Evolutionary conservation across 2,797 vertebrate species (phyloP).

Genomic region (Characodon lateralis): DNA sequence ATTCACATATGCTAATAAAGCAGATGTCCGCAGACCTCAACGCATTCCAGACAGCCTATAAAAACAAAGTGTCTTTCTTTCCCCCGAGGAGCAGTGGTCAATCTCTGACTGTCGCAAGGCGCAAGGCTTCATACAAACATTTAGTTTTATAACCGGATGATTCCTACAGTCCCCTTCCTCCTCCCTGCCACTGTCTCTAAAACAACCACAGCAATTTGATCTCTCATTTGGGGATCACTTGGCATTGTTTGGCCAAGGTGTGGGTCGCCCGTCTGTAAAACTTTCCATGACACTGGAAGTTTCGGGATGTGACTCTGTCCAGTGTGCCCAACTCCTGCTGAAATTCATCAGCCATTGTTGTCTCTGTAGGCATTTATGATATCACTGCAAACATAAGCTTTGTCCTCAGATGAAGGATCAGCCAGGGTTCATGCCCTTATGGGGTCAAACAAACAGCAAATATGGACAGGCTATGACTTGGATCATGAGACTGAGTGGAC

Average conservation of each 20-base stretch:
- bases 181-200: conserved; percentile 24
- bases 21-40: conserved; percentile 80
- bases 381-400: conserved; percentile 82
- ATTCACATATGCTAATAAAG: conserved; percentile 83
- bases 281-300: conserved; percentile 72
- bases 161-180: neutral
- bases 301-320: conserved; percentile 55
- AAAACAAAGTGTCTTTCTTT: conserved; percentile 79
- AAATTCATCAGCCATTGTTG: conserved; percentile 79
- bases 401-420: conserved; percentile 81
- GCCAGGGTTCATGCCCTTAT: conserved; percentile 65
- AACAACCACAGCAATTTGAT: conserved; percentile 50
- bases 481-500: conserved; percentile 54
- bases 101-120: conserved; percentile 56
- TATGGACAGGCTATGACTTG: conserved; percentile 67
- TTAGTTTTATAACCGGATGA: conserved; percentile 41
- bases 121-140: conserved; percentile 65
- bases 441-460: conserved; percentile 80
- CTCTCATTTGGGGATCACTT: conserved; percentile 51
- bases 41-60: conserved; percentile 81
- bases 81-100: conserved; percentile 53
- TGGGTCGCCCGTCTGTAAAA: conserved; percentile 58
- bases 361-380: conserved; percentile 78
- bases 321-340: conserved; percentile 57
- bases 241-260: conserved; percentile 70